Evolutionary conservation across 2,113 vertebrate genomes (phyloP).

Genomic region (Astur gentilis): DNA sequence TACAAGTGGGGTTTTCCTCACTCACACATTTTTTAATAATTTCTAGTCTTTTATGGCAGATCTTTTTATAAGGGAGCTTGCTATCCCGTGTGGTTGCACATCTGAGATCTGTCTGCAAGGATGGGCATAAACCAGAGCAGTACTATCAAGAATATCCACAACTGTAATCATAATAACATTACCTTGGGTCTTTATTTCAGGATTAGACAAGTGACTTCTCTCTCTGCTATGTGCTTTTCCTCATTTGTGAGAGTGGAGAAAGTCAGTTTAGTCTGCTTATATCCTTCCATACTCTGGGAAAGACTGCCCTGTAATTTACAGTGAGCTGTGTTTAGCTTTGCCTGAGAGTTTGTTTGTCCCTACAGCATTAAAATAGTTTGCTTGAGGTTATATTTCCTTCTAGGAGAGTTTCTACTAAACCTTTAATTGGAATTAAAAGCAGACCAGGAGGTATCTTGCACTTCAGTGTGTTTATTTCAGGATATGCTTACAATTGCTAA

Average conservation of each 20-base stretch:
- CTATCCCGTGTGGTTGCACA: neutral
- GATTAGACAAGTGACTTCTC: neutral
- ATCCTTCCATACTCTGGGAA: neutral
- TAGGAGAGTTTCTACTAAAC: neutral
- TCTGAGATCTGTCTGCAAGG: neutral
- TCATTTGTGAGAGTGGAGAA: neutral
- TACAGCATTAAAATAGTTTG: no score
- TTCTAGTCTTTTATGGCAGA: neutral
- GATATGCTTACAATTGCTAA: neutral
- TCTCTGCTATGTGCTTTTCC: neutral
- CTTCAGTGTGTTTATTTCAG: neutral
- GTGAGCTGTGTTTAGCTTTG: no score
- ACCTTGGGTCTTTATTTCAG: neutral
- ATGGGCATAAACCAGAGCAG: neutral
- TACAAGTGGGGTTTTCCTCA: neutral
- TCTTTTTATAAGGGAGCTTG: neutral
- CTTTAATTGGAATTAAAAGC: neutral
- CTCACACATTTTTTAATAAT: neutral
- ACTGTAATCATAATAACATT: neutral
- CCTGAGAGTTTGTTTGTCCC: no score
- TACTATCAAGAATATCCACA: neutral
- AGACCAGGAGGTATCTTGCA: neutral
- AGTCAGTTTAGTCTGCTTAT: neutral
- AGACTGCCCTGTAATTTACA: neutral
- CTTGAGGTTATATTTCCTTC: no score